Base-by-base conservation (phyloP, 2,888 invertebrate species). In the Perizoma affinitatum region DNA sequence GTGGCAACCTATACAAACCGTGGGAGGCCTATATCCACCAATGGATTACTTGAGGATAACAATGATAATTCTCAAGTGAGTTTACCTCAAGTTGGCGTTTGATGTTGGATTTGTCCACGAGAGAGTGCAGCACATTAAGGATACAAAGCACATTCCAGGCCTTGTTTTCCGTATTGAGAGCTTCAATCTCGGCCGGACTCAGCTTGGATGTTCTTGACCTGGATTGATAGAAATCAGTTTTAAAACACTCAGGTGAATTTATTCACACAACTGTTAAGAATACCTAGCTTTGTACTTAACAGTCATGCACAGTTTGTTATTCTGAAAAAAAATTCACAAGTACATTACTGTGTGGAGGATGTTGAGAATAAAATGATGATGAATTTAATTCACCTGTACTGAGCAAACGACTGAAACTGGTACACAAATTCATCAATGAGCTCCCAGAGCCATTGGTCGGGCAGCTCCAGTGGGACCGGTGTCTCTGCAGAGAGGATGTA, bases 401-500 rank as follows among this genome's bases (percentile, higher is more conserved):
- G 97, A 0, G 97, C 96, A 80, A 97, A 96, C 64, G 98, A 96
- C 92, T 98, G 97, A 90, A 99, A 96, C 90, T 99, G 99, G 82
- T 99, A 99, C 44, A 99, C 98, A 90, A 99, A 99, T 84, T 99
- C 99, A 90, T 99, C 99, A 71, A 99, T 97, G 54, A 99, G 95
- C 85, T 99, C 99, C 99, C 99, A 99, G 38, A 99, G 93, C 99
- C 99, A 99, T 80, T 98, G 96, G 89, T 99, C 99, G 8, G 99
- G 99, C 61, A 99, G 87, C 82, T 98, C 98, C 53, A 99, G 88
- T 4, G 96, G 95, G 0, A 98, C 97, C 0, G 98, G 98, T 40
- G 96, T 96, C 69, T 96, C 96, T 0, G 97, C 96, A 74, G 97
- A 97, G 64, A 99, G 93, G 72, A 99, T 98, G 79, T 97, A 96